Evolutionary conservation across 2,113 vertebrate species (phyloP).

Genomic region (Alaudala cheleensis): DNA sequence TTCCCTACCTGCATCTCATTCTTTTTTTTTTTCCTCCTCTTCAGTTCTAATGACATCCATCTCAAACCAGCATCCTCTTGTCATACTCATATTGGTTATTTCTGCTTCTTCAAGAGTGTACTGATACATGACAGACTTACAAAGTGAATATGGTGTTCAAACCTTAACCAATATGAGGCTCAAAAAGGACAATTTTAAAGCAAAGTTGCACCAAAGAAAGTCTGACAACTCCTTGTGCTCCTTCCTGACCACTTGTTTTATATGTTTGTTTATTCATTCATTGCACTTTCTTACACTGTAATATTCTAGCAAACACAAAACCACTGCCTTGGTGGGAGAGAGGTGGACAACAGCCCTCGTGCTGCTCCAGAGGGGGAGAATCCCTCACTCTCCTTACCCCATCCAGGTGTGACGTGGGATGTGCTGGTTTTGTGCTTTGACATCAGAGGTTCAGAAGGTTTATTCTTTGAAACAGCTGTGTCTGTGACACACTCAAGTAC

Average conservation of each 20-base stretch:
- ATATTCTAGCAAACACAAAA: constrained; percentile 23
- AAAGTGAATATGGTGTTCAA: neutral
- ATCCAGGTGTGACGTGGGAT: neutral
- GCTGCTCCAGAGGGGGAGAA: neutral
- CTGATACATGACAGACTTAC: constrained; percentile 47
- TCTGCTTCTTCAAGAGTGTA: constrained; percentile 60
- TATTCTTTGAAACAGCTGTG: constrained; percentile 10
- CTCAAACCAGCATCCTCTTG: constrained; percentile 61
- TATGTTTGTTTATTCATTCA: constrained; percentile 63
- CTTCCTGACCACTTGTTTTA: constrained; percentile 61
- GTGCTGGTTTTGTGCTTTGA: constrained; percentile 11
- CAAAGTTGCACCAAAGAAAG: constrained; percentile 51
- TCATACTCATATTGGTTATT: constrained; percentile 77
- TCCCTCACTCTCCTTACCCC: neutral
- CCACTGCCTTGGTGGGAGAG: neutral
- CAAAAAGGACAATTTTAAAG: constrained; percentile 47
- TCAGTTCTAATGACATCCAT: constrained; percentile 55
- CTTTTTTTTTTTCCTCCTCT: constrained; percentile 52
- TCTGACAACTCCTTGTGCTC: constrained; percentile 61
- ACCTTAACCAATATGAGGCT: constrained; percentile 75
- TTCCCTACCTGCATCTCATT: constrained; percentile 75
- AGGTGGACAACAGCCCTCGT: neutral
- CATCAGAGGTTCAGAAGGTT: neutral
- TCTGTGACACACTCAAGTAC: neutral
- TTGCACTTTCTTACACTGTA: neutral